phyloP scores from a whole-genome alignment of 2,113 vertebrate genomes.

The Dolichotis patagonum region DNA sequence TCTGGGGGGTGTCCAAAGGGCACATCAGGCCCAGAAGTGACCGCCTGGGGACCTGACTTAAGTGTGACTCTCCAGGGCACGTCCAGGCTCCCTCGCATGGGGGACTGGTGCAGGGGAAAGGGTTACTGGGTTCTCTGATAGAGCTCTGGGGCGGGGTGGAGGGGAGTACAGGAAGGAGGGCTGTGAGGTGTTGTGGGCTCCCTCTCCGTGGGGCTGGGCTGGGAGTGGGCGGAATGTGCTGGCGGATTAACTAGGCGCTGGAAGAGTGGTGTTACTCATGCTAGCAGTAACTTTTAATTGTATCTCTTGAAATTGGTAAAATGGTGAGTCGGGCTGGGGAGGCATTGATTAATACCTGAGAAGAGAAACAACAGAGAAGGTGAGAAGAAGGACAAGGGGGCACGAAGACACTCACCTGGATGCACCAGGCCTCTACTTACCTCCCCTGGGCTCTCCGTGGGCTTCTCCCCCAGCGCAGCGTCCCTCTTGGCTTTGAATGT shows the following conservation, averaged over 20 bases:
- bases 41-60: neutral
- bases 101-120: neutral
- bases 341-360: conserved; percentile 93
- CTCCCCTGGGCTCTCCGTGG: conserved; percentile 95
- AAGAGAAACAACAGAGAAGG: conserved; percentile 91
- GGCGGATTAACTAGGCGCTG: conserved; percentile 85
- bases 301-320: conserved; percentile 92
- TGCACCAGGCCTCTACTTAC: conserved; percentile 91
- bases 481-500: conserved; percentile 94
- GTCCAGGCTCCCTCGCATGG: neutral
- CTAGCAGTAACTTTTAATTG: conserved; percentile 92
- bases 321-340: conserved; percentile 92
- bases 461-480: conserved; percentile 89
- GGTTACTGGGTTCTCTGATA: neutral
- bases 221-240: conserved; percentile 84
- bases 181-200: neutral
- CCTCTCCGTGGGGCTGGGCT: conserved; percentile 68
- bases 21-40: neutral
- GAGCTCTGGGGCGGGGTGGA: neutral
- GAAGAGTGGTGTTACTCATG: conserved; percentile 88
- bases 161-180: neutral
- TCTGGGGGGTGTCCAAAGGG: neutral
- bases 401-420: conserved; percentile 88
- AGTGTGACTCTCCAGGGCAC: neutral
- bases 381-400: conserved; percentile 87